phyloP scores from a whole-genome alignment of 1,140 invertebrate genomes.

The Protaetia brevitarsis region DNA sequence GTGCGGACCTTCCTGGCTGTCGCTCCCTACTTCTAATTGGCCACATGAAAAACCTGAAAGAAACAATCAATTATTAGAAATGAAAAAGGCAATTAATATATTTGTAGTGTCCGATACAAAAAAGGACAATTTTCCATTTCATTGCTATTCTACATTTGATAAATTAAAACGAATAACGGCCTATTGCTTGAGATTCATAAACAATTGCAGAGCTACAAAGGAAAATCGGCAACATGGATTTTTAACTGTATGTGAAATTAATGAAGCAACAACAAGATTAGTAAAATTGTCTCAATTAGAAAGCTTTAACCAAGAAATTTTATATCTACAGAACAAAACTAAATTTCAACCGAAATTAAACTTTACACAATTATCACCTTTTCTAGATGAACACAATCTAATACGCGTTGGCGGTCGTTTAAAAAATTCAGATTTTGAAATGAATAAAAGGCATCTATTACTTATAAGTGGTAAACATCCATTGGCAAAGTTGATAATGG shows the following conservation, averaged over 20 bases:
- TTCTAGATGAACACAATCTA: conserved; percentile 42
- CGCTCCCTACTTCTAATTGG: too few relatives aligned
- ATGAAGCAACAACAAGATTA: neutral
- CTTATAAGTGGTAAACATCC: conserved; percentile 41
- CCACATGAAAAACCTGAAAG: too few relatives aligned
- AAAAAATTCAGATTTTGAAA: conserved; percentile 35
- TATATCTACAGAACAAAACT: too few relatives aligned
- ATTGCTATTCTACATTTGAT: neutral
- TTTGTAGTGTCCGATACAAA: too few relatives aligned
- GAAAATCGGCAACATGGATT: too few relatives aligned
- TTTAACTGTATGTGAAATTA: neutral
- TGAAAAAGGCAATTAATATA: too few relatives aligned
- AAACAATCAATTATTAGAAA: too few relatives aligned
- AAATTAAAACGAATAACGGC: neutral
- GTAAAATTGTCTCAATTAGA: conserved; percentile 24
- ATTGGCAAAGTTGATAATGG: conserved; percentile 43
- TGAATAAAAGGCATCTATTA: conserved; percentile 48
- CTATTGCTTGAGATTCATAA: neutral
- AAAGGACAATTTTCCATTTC: too few relatives aligned
- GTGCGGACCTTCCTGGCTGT: neutral
- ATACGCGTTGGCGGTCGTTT: conserved; percentile 49
- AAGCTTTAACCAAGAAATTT: conserved; percentile 35
- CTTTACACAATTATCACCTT: conserved; percentile 35
- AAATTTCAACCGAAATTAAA: too few relatives aligned
- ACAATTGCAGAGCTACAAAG: neutral